A percentile compares a stretch with the other conserved stretches of the same genome.
phyloP scores from a whole-genome alignment of 1,140 invertebrate species.

The Drosophila miranda region DNA sequence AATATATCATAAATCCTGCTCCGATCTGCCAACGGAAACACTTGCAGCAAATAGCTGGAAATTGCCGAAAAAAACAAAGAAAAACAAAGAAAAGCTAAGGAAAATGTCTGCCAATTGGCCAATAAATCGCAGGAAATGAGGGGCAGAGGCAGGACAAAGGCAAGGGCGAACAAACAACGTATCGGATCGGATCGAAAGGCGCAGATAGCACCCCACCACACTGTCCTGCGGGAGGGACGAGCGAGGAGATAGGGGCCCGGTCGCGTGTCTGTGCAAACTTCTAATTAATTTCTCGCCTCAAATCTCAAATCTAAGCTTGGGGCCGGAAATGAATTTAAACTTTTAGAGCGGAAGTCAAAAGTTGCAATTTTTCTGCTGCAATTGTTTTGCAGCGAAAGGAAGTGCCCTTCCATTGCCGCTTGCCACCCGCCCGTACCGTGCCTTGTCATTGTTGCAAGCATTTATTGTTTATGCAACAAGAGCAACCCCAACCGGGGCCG shows the following conservation, averaged over 20 bases:
- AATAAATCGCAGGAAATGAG: conserved; percentile 12
- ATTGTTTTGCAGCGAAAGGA: conserved; percentile 32
- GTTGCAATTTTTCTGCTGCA: conserved; percentile 52
- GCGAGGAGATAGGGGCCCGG: not conserved
- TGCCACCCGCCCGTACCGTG: not conserved
- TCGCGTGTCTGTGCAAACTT: conserved; percentile 60
- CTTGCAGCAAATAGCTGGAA: not conserved
- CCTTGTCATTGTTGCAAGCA: conserved; percentile 15
- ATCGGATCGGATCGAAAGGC: conserved; percentile 14
- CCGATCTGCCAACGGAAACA: not conserved
- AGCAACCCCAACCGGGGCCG: not conserved
- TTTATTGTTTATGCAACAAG: conserved; percentile 54
- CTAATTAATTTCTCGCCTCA: conserved; percentile 71
- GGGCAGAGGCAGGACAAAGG: conserved; percentile 30
- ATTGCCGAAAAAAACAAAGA: not conserved
- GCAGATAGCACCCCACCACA: conserved; percentile 28
- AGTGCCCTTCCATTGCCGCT: not conserved
- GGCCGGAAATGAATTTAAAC: conserved; percentile 75
- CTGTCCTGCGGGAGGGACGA: not conserved
- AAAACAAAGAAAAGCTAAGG: not conserved
- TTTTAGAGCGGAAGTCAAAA: conserved; percentile 69
- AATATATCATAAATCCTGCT: not conserved
- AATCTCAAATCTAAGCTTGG: conserved; percentile 43
- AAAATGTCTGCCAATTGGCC: conserved; percentile 13
- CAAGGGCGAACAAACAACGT: conserved; percentile 17